Percentiles rank a stretch among this genome's conserved stretches.
Evolutionary conservation across 2,113 vertebrate species (phyloP).

Genomic region (Plecotus auritus): DNA sequence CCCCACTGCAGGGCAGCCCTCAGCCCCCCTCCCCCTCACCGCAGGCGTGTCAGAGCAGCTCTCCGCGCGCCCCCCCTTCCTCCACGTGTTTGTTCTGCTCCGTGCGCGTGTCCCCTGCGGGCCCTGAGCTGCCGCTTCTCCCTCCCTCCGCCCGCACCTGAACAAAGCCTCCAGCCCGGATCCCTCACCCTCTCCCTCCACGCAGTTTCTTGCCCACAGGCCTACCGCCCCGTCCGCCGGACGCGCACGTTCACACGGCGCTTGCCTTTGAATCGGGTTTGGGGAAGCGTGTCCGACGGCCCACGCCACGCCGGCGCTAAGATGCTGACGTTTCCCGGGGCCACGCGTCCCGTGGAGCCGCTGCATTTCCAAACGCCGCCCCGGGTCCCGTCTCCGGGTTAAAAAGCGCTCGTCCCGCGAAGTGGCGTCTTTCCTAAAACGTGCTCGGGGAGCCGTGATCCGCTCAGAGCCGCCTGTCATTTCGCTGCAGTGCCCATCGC

Average conservation of each 20-base stretch:
- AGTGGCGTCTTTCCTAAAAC: conserved; percentile 62
- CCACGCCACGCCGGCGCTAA: conserved; percentile 73
- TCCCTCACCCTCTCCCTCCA: accelerated
- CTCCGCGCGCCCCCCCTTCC: neutral
- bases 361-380: conserved; percentile 79
- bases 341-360: conserved; percentile 74
- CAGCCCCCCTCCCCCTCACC: neutral
- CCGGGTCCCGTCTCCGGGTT: conserved; percentile 69
- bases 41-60: too few species aligned
- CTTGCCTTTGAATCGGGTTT: conserved; percentile 78
- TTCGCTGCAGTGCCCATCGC: neutral
- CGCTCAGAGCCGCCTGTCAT: neutral
- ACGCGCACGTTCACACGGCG: conserved; percentile 70
- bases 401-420: conserved; percentile 72
- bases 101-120: neutral
- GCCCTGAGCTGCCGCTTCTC: neutral
- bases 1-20: too few species aligned
- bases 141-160: neutral
- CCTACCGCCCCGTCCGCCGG: conserved; percentile 3
- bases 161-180: neutral
- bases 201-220: neutral
- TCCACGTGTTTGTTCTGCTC: neutral
- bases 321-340: conserved; percentile 80
- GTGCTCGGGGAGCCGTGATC: neutral
- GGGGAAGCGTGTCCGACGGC: conserved; percentile 66